These are phyloP conservation scores for Bursaphelenchus okinawaensis DNA, from an alignment of 2,888 invertebrate species.

Conservation along the genomic window DNA sequence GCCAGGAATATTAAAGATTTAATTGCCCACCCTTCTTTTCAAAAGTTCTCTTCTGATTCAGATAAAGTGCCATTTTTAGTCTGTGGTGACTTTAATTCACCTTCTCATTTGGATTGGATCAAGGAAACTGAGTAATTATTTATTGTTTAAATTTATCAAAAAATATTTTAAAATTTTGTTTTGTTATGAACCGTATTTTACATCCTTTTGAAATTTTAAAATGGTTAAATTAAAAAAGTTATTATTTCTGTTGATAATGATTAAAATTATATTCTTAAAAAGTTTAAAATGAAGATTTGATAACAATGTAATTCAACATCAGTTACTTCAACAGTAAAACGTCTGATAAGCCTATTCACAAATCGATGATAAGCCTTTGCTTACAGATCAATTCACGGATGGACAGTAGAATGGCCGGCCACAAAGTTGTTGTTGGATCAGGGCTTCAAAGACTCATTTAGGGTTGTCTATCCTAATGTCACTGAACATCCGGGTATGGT, in stretches of 20 bases:
- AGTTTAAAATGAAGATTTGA: too few relatives aligned
- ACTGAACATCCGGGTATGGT: conserved; percentile 24
- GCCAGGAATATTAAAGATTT: conserved; percentile 18
- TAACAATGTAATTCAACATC: too few relatives aligned
- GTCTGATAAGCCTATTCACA: too few relatives aligned
- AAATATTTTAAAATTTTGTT: not conserved
- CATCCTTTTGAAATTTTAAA: not conserved
- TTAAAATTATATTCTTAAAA: too few relatives aligned
- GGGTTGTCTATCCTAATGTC: conserved; percentile 31
- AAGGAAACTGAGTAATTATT: conserved; percentile 22
- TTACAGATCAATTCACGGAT: conserved; percentile 23
- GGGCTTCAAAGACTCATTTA: conserved; percentile 31
- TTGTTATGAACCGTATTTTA: not conserved
- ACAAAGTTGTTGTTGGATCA: conserved; percentile 24
- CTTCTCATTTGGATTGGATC: conserved; percentile 51
- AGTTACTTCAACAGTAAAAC: too few relatives aligned
- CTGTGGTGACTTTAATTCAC: conserved; percentile 50
- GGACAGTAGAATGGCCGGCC: conserved; percentile 31
- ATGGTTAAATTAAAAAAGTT: too few relatives aligned
- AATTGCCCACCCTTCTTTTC: conserved; percentile 9
- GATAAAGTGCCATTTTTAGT: conserved; percentile 38
- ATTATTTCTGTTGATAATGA: too few relatives aligned
- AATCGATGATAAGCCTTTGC: too few relatives aligned
- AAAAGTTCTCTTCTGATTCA: conserved; percentile 20
- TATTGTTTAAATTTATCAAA: conserved; percentile 2